Base-by-base conservation (phyloP, 2,888 invertebrate genomes). In the Apantesis nais region DNA sequence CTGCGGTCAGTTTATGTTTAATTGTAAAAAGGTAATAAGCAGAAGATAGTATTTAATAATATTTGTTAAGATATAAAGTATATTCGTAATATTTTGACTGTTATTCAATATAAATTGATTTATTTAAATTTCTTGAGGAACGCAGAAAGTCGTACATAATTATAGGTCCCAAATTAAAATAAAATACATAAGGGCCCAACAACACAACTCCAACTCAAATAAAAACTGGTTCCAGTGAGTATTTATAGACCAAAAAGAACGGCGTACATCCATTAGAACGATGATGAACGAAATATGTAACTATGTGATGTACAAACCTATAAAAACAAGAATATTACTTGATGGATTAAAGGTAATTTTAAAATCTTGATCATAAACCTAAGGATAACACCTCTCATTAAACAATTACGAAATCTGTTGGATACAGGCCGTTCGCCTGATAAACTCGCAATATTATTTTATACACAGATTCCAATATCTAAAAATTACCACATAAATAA, bases 11-110 rank as follows among this genome's bases (percentile, higher is more conserved):
- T n/a, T 52, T 9, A 11, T 11, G n/a, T 55, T 55, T 52, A 52
- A 8, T 52, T 52, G n/a, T 52, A 52, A 11, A 52, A 52, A 52
- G 52, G 11, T n/a, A 11, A n/a, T n/a, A n/a, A 52, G n/a, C 52
- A n/a, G n/a, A n/a, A 52, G 52, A 52, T 52, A n/a, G n/a, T n/a
- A n/a, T 52, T 52, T 52, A 48, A n/a, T n/a, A 52, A 52, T 52
- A 55, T 25, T 25, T 3, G 52, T 55, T 25, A n/a, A 52, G 52
- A 55, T 55, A n/a, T 55, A 55, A 55, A 55, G n/a, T 55, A 12
- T 55, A n/a, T 52, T 48, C 48, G 0, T 25, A 25, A 25, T 55
- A 55, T 55, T 55, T 25, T n/a, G n/a, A 12, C n/a, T n/a, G 12
- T 55, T 55, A 55, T 55, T 55, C 25, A 25, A 55, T 55, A 55